phyloP scores from a whole-genome alignment of 1,140 invertebrate genomes.

The Tetranychus urticae region DNA sequence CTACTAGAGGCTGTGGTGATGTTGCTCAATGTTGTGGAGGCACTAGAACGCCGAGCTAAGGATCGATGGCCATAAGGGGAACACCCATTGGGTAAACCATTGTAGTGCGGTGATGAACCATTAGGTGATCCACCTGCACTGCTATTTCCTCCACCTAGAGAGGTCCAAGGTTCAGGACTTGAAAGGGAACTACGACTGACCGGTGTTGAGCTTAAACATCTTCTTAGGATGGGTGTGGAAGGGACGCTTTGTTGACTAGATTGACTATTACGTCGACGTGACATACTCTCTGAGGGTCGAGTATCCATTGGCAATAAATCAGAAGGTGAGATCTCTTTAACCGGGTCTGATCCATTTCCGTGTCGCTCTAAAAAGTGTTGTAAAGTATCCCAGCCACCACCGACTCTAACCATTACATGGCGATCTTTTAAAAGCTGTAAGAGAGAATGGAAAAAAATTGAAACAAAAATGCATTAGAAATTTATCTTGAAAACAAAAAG shows the following conservation, averaged over 20 bases:
- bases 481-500: no score
- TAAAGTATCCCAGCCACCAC: conserved; percentile 75
- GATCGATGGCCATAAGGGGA: not conserved
- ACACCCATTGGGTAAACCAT: not conserved
- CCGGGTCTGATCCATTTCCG: conserved; percentile 1
- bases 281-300: not conserved
- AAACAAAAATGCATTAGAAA: no score
- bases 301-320: conserved; percentile 10
- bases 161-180: conserved; percentile 8
- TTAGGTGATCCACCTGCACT: not conserved
- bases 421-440: conserved; percentile 48
- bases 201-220: conserved; percentile 7
- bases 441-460: not conserved
- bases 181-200: conserved; percentile 8
- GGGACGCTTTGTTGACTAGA: not conserved
- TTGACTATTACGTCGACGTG: conserved; percentile 1
- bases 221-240: conserved; percentile 2
- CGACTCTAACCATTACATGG: conserved; percentile 80
- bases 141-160: not conserved
- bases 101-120: not conserved
- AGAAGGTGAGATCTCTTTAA: conserved; percentile 6
- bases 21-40: not conserved
- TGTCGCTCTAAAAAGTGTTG: conserved; percentile 40
- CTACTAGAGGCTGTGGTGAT: not conserved
- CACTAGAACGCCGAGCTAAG: not conserved